These are phyloP conservation scores for Papilio gigon DNA, from an alignment of 2,888 invertebrate genomes.

Conservation along the genomic window DNA sequence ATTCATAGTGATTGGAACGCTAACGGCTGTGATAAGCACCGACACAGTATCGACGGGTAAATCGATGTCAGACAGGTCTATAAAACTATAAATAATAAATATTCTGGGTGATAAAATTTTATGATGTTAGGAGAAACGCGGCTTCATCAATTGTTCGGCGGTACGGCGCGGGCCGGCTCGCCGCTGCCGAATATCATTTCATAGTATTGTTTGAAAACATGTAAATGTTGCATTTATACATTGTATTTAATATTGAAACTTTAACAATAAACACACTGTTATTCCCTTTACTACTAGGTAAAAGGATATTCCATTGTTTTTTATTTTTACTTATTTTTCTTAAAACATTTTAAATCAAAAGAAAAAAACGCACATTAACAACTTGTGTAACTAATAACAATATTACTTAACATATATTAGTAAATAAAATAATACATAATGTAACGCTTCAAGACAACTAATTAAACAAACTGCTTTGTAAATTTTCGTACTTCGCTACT, in stretches of 20 bases:
- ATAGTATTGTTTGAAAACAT: conserved; percentile 42
- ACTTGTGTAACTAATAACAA: background rate
- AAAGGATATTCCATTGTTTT: background rate
- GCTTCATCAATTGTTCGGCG: conserved; percentile 62
- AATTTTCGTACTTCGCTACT: conserved; percentile 2
- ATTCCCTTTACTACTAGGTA: background rate
- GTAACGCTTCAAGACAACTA: background rate
- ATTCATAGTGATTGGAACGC: conserved; percentile 39
- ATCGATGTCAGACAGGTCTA: conserved; percentile 62
- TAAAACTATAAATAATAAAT: conserved; percentile 78
- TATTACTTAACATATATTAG: background rate
- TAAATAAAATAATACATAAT: background rate
- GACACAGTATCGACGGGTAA: conserved; percentile 51
- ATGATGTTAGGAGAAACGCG: conserved; percentile 65
- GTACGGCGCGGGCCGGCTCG: conserved; percentile 48
- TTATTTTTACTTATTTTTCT: background rate
- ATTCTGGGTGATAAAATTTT: conserved; percentile 76
- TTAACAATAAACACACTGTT: background rate
- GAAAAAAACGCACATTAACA: background rate
- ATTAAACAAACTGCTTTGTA: conserved; percentile 15
- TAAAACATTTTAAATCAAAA: background rate
- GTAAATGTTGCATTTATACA: conserved; percentile 33
- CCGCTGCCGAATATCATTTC: conserved; percentile 46
- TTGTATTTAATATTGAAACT: conserved; percentile 1
- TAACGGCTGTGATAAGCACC: conserved; percentile 50